Percentiles rank a stretch among this genome's conserved stretches.
These are phyloP conservation scores for Alcis repandata DNA, from an alignment of 2,888 invertebrate species.

Conservation along the genomic window DNA sequence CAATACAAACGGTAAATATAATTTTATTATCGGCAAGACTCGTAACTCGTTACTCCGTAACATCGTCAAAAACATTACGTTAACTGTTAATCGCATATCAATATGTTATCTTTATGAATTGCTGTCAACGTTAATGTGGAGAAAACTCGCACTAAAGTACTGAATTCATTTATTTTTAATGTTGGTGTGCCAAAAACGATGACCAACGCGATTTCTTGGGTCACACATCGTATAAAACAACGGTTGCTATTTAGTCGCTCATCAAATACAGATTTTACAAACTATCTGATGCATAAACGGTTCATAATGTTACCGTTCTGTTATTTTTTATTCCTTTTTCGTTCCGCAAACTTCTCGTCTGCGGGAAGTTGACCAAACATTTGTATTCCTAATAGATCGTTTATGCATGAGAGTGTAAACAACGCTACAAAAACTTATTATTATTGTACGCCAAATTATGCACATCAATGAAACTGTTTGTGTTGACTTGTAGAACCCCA, in stretches of 20 bases:
- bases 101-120: slow-evolving; percentile 74
- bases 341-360: no score
- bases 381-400: no score
- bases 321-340: no score
- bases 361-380: no score
- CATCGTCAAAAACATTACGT: slow-evolving; percentile 71
- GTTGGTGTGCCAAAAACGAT: slow-evolving; percentile 60
- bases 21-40: slow-evolving; percentile 1
- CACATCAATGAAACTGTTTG: no score
- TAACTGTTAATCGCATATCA: slow-evolving; percentile 73
- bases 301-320: no score
- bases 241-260: neutral
- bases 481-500: neutral
- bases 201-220: slow-evolving; percentile 51
- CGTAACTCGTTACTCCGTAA: slow-evolving; percentile 61
- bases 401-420: no score
- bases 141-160: slow-evolving; percentile 64
- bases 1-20: slow-evolving; percentile 6
- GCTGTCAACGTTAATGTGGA: slow-evolving; percentile 63
- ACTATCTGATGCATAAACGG: neutral
- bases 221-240: slow-evolving; percentile 18
- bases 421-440: no score
- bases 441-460: no score
- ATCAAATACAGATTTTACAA: neutral
- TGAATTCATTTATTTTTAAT: slow-evolving; percentile 65